Conservation (phyloP, 2,888 invertebrate species). For the Platycnemis pennipes region DNA sequence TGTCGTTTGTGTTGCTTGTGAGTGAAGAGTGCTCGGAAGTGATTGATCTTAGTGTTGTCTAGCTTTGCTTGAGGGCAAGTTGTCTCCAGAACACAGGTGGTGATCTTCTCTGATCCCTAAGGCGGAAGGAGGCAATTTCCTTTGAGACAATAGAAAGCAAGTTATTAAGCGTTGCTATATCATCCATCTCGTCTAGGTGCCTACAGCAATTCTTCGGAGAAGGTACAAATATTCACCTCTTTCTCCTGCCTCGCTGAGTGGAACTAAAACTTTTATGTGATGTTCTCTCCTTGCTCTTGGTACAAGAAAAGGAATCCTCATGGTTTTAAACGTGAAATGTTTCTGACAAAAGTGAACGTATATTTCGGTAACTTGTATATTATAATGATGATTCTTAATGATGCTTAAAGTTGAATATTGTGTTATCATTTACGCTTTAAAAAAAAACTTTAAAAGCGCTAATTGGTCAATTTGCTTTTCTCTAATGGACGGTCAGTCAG, state of each 20-base stretch:
- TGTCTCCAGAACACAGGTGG: background rate
- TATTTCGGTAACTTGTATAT: too few species aligned
- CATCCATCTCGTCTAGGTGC: background rate
- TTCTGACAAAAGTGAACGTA: too few species aligned
- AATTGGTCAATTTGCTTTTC: background rate
- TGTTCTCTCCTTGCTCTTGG: too few species aligned
- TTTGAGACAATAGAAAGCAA: background rate
- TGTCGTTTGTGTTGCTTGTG: background rate
- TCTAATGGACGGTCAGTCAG: background rate
- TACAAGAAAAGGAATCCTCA: too few species aligned
- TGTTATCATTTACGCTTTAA: too few species aligned
- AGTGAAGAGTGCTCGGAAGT: background rate
- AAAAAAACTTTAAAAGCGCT: background rate
- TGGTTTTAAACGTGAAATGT: too few species aligned
- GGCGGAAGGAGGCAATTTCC: background rate
- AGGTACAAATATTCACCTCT: background rate
- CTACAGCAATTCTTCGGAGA: background rate
- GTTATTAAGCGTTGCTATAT: background rate
- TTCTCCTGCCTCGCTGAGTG: background rate
- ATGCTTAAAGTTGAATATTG: too few species aligned
- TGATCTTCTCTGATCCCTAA: background rate
- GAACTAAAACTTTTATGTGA: too few species aligned
- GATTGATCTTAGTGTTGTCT: background rate
- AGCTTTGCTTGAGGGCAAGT: background rate
- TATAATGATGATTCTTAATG: too few species aligned